Base-by-base conservation (phyloP, 2,113 vertebrate genomes). In the Etheostoma spectabile region DNA sequence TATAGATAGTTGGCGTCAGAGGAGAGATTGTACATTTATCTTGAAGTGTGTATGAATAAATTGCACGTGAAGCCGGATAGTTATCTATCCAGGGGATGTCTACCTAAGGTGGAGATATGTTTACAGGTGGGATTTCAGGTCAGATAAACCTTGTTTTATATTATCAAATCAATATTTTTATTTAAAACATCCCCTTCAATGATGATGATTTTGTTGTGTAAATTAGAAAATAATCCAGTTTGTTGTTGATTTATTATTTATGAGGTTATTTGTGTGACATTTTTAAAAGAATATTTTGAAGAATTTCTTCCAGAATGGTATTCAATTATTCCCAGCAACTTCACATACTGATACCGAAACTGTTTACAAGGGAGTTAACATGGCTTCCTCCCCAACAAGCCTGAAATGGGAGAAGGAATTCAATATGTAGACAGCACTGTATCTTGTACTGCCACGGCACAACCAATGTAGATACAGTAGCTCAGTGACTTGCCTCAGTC, bases 311-410 rank as follows among this genome's bases (percentile, higher is more conserved):
- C 61, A 81, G 63, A 57, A 66, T 24, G 75, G 13, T 51, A 80
- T 72, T 71, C 69, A 46, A 69, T 19, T 1, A 49, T 73, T 69
- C 69, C 52, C 59, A 68, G 53, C 49, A 75, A 57, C 46, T 35
- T 70, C 46, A 22, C 53, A 70, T 30, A 27, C 27, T 70, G 61
- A 80, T 71, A 24, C 84, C 79, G 70, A 84, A 87, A 85, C 55
- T 42, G 38, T 79, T 82, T 51, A 67, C 3, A 4, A 70, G 57
- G 27, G 52, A 49, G 14, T 60, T 78, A 69, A 35, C 21, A 48
- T 56, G 63, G 45, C 27, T 68, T 66, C 85, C 27, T 74, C 22
- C 5, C 51, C 65, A 53, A 88, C 62, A 79, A 78, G 49, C 33
- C 67, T 66, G 57, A 77, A 65, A 51, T 2, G 0, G 61, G 53